Evolutionary conservation across 1,140 invertebrate genomes (phyloP).

Genomic region (Drosophila willistoni): DNA sequence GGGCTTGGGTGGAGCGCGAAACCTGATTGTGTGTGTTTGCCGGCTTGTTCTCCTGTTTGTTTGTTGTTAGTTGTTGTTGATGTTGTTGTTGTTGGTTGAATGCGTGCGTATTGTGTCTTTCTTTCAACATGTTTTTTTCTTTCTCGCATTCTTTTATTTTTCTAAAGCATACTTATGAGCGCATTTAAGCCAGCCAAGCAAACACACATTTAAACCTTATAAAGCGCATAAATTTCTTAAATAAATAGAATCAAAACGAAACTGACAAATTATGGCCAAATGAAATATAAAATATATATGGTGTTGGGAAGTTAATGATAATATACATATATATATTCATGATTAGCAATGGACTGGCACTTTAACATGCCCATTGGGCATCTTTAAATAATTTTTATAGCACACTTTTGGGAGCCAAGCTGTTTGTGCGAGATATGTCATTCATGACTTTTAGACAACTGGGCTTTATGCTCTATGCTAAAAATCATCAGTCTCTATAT

Average conservation of each 20-base stretch:
- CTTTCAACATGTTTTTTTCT: slow-evolving; percentile 25
- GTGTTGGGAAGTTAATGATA: background rate
- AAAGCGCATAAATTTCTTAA: slow-evolving; percentile 49
- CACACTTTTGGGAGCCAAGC: too few relatives aligned
- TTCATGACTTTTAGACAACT: slow-evolving; percentile 1
- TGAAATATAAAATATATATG: background rate
- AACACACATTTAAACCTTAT: slow-evolving; percentile 1
- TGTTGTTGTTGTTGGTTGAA: slow-evolving; percentile 10
- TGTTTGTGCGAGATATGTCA: background rate
- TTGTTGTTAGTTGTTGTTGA: slow-evolving; percentile 60
- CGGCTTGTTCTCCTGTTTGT: slow-evolving; percentile 42
- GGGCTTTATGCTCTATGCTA: background rate
- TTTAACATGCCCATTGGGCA: too few relatives aligned
- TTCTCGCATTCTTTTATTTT: background rate
- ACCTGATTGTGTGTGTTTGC: slow-evolving; percentile 72
- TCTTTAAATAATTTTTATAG: too few relatives aligned
- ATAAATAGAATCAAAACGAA: slow-evolving; percentile 20
- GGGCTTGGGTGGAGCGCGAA: background rate
- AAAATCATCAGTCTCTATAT: background rate
- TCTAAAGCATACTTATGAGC: slow-evolving; percentile 55
- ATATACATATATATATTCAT: background rate
- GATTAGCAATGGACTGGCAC: background rate
- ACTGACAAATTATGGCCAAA: background rate
- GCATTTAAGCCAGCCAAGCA: slow-evolving; percentile 40
- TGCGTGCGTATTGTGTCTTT: slow-evolving; percentile 32